Evolutionary conservation across 1,140 invertebrate species (phyloP), one percentile per base, ranked within the genome.

Genomic region (Eufriesea mexicana): DNA sequence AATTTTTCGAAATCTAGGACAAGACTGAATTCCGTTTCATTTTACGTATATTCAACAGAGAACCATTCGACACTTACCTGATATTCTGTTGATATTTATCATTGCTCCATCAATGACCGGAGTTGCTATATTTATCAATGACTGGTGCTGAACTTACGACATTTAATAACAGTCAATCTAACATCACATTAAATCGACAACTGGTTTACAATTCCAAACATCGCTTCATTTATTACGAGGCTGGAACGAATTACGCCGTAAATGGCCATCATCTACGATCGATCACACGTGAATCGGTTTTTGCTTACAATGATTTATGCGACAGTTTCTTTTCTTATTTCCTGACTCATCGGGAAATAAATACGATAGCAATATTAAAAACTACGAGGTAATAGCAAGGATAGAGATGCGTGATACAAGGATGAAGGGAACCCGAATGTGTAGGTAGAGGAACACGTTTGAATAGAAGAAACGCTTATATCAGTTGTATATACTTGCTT

Each of bases 401-500:
- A 64, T 47, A 35, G 47, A 4, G 18, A 64, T 4, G 5, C 12
- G 20, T 51, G 45, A 12, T 61, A n/a, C 5, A 49, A 42, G 35
- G n/a, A 28, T 2, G 23, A 35, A 47, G 79, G 79, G 54, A 16
- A 28, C 9, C 20, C 7, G 35, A 35, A 35, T 35, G 12, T 55
- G 23, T 9, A 16, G 70, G 47, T 47, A 9, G 5, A 28, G 79
- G 62, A 25, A 6, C 14, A 51, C 42, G 67, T 42, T 47, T 66
- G 2, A 49, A 75, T 67, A 28, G 71, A 75, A 74, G 51, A 81
- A 76, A 66, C 51, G 42, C 49, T 14, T 57, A 5, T 54, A 28
- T 74, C 54, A 51, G 35, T 55, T 75, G 42, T 28, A 47, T 82
- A 67, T 82, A 76, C 18, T 76, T 82, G 79, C 73, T 82, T 67